Conservation (phyloP, 2,888 invertebrate genomes). For the Cynaeus angustus region DNA sequence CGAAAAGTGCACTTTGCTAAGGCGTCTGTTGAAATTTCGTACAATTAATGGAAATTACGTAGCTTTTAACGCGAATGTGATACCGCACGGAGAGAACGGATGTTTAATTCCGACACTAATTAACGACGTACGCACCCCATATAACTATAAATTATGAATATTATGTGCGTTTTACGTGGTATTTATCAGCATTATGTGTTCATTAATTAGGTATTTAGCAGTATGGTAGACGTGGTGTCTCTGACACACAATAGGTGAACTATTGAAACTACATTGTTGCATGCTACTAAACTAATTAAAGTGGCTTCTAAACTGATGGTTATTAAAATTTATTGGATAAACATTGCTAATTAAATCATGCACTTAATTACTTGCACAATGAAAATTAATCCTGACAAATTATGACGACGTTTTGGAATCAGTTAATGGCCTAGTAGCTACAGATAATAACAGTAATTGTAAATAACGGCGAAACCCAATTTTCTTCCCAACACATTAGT, state of each 20-base stretch:
- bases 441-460: conserved; percentile 13
- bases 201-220: conserved; percentile 38
- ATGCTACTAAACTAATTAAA: conserved; percentile 46
- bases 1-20: conserved; percentile 48
- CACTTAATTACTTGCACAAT: conserved; percentile 42
- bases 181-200: conserved; percentile 39
- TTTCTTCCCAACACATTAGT: conserved; percentile 4
- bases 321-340: conserved; percentile 48
- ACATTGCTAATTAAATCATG: conserved; percentile 46
- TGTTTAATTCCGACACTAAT: conserved; percentile 18
- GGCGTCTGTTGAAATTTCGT: conserved; percentile 44
- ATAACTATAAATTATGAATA: conserved; percentile 32
- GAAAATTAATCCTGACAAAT: conserved; percentile 43
- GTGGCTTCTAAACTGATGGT: conserved; percentile 43
- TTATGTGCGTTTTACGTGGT: conserved; percentile 29
- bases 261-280: conserved; percentile 42
- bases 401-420: conserved; percentile 25
- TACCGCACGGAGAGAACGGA: conserved; percentile 5
- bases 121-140: conserved; percentile 23
- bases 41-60: conserved; percentile 53
- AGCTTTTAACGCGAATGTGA: conserved; percentile 25
- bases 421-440: conserved; percentile 16
- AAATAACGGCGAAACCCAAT: conserved; percentile 14
- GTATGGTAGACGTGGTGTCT: conserved; percentile 35
- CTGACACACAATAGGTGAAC: conserved; percentile 30